Percentiles rank a stretch among this genome's conserved stretches.
These are phyloP conservation scores for Procavia capensis DNA, from an alignment of 2,113 vertebrate genomes.

Conservation along the genomic window DNA sequence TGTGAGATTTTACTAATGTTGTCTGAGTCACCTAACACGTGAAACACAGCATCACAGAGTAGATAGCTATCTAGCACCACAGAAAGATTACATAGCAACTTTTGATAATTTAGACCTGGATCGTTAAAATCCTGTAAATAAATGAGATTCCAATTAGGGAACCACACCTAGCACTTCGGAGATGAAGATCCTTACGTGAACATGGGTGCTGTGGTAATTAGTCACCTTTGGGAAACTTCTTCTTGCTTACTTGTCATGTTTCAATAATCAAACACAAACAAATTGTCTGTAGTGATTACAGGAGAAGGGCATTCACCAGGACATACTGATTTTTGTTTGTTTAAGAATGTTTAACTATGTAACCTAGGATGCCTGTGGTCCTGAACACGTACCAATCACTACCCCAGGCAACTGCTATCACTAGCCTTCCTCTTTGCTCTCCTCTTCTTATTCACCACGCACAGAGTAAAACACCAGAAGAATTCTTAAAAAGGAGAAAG, in stretches of 20 bases:
- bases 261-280: slow-evolving; percentile 46
- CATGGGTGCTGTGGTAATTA: background rate
- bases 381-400: background rate
- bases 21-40: background rate
- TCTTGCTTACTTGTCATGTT: slow-evolving; percentile 27
- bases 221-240: background rate
- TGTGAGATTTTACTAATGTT: slow-evolving; percentile 5
- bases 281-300: background rate
- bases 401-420: slow-evolving; percentile 70
- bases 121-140: slow-evolving; percentile 56
- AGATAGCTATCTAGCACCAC: background rate
- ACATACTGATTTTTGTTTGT: slow-evolving; percentile 51
- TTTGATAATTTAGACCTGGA: background rate
- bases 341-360: slow-evolving; percentile 58
- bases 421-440: slow-evolving; percentile 71
- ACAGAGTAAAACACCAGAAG: slow-evolving; percentile 82
- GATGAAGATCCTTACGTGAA: slow-evolving; percentile 33
- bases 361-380: background rate
- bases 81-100: slow-evolving; percentile 16
- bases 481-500: slow-evolving; percentile 65
- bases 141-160: slow-evolving; percentile 24
- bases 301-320: slow-evolving; percentile 7
- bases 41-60: slow-evolving; percentile 19
- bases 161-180: background rate
- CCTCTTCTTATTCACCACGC: slow-evolving; percentile 79